phyloP scores from a whole-genome alignment of 2,113 vertebrate species.

The Myxocyprinus asiaticus region DNA sequence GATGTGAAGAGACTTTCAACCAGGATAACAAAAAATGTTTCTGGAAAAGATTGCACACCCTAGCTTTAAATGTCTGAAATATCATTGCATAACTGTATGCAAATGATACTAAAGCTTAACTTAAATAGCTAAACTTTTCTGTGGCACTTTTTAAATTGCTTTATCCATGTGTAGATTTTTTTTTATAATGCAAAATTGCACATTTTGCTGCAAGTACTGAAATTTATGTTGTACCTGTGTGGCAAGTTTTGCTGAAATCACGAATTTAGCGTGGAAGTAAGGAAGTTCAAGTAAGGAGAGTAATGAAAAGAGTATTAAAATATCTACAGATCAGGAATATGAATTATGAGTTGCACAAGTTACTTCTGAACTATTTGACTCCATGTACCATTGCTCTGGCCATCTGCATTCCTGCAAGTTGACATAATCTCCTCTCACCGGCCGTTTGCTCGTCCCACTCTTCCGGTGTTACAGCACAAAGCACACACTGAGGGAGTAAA shows the following conservation, averaged over 20 bases:
- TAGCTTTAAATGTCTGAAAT: too few relatives aligned
- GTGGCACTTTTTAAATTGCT: too few relatives aligned
- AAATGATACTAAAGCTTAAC: too few relatives aligned
- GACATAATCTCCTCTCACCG: conserved; percentile 63
- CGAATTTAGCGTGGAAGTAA: neutral
- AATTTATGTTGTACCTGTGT: too few relatives aligned
- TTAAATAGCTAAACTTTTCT: too few relatives aligned
- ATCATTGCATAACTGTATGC: too few relatives aligned
- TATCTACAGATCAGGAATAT: neutral
- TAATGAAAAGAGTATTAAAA: neutral
- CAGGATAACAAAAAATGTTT: too few relatives aligned
- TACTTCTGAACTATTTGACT: neutral
- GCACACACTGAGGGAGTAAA: conserved; percentile 51
- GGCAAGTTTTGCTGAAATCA: neutral
- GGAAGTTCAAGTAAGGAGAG: neutral
- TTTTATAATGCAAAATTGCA: too few relatives aligned
- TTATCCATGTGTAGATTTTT: too few relatives aligned
- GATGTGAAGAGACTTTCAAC: too few relatives aligned
- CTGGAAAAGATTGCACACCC: too few relatives aligned
- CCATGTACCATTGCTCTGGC: neutral
- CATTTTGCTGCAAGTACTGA: too few relatives aligned
- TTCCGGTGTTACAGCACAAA: conserved; percentile 50
- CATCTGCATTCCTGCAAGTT: conserved; percentile 61
- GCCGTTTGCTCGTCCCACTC: conserved; percentile 56
- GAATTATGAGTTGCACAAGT: neutral